Evolutionary conservation across 1,140 invertebrate species (phyloP).

Genomic region (Homarus americanus): DNA sequence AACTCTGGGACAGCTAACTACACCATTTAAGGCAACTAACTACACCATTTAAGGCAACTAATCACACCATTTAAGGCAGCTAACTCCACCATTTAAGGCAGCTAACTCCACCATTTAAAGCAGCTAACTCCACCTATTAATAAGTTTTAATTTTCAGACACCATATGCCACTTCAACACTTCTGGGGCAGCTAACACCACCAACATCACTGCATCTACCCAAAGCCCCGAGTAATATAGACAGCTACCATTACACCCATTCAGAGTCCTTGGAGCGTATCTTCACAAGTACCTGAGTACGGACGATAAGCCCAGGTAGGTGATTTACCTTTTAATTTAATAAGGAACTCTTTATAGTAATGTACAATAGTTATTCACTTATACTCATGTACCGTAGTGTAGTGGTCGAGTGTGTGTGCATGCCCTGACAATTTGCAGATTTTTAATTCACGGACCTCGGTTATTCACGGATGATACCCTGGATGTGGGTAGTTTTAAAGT

Average conservation of each 20-base stretch:
- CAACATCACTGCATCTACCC: constrained; percentile 29
- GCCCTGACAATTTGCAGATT: too few species aligned
- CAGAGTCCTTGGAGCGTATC: constrained; percentile 44
- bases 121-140: too few species aligned
- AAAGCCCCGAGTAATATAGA: constrained; percentile 42
- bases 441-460: too few species aligned
- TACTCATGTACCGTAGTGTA: too few species aligned
- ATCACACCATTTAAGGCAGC: constrained; percentile 34
- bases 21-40: too few species aligned
- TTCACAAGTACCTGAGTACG: constrained; percentile 40
- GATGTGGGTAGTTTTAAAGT: too few species aligned
- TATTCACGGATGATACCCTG: too few species aligned
- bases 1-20: constrained; percentile 43
- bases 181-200: constrained; percentile 45
- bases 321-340: background rate
- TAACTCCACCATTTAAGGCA: constrained; percentile 57
- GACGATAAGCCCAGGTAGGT: background rate
- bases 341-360: too few species aligned
- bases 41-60: too few species aligned
- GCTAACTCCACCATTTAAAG: too few species aligned
- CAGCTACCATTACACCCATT: constrained; percentile 60
- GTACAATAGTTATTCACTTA: background rate
- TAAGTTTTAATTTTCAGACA: constrained; percentile 23
- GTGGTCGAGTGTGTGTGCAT: too few species aligned
- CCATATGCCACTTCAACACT: constrained; percentile 55